These are phyloP conservation scores for Helicoverpa armigera DNA, from an alignment of 1,140 invertebrate species.

Conservation along the genomic window DNA sequence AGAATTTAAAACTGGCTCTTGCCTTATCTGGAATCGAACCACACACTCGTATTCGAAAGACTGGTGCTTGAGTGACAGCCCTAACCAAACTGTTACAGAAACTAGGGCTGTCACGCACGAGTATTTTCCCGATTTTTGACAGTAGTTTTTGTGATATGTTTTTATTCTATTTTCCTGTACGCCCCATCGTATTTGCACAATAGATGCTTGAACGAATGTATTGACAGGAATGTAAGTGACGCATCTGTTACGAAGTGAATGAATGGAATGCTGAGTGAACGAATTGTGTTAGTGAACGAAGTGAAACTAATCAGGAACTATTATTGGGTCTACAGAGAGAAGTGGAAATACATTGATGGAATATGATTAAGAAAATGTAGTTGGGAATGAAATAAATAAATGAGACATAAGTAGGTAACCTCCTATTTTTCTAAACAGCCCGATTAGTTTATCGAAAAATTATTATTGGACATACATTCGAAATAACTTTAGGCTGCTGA, in stretches of 20 bases:
- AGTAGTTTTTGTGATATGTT: conserved; percentile 18
- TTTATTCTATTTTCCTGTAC: conserved; percentile 36
- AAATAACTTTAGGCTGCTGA: too few species aligned
- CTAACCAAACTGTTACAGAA: neutral
- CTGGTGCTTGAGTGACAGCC: neutral
- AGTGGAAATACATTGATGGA: too few species aligned
- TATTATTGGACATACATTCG: too few species aligned
- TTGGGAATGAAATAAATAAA: too few species aligned
- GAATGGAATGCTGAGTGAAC: conserved; percentile 4
- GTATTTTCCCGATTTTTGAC: conserved; percentile 26
- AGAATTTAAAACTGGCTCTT: too few species aligned
- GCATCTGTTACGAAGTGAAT: neutral
- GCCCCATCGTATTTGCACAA: conserved; percentile 21
- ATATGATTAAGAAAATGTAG: too few species aligned
- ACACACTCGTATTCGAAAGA: too few species aligned
- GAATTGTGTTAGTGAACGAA: neutral
- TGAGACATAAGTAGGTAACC: too few species aligned
- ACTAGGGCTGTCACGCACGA: conserved; percentile 6
- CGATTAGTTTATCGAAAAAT: too few species aligned
- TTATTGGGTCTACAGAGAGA: too few species aligned
- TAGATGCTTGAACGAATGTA: conserved; percentile 24
- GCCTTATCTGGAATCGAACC: too few species aligned
- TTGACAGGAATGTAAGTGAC: conserved; percentile 11
- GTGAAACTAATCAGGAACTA: neutral
- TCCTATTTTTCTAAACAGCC: too few species aligned